Conservation (phyloP, 2,113 vertebrate genomes). For the Myocastor coypus region DNA sequence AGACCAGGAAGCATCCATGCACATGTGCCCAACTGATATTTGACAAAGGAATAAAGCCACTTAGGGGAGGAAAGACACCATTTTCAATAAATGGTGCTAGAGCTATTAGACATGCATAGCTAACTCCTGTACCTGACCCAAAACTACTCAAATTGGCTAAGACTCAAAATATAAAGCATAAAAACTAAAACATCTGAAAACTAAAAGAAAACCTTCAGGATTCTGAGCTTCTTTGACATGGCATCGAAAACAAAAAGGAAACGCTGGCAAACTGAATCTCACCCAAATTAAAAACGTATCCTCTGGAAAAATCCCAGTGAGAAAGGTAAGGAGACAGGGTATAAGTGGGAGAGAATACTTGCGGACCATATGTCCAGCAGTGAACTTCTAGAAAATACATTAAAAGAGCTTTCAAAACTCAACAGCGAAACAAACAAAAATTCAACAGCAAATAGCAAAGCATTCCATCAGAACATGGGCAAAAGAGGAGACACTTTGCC, state of each 20-base stretch:
- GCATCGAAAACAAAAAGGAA: background rate
- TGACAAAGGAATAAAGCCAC: background rate
- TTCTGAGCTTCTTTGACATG: background rate
- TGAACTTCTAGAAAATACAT: background rate
- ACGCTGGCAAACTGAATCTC: background rate
- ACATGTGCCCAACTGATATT: background rate
- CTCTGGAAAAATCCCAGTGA: background rate
- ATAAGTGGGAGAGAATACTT: background rate
- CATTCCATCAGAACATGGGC: background rate
- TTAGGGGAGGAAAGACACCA: background rate
- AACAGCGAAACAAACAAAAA: background rate
- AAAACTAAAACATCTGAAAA: background rate
- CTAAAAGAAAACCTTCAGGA: background rate
- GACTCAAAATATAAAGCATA: conserved; percentile 26
- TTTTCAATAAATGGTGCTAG: background rate
- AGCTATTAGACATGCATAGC: background rate
- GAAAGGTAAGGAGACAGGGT: background rate
- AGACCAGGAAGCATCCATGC: background rate
- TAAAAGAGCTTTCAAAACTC: background rate
- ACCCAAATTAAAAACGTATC: background rate
- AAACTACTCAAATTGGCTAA: conserved; percentile 17
- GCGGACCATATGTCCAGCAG: background rate
- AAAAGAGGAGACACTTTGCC: background rate
- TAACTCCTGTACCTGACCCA: background rate
- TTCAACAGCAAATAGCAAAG: background rate